Base-by-base conservation (phyloP, 2,888 invertebrate species). In the Drosophila subsilvestris region DNA sequence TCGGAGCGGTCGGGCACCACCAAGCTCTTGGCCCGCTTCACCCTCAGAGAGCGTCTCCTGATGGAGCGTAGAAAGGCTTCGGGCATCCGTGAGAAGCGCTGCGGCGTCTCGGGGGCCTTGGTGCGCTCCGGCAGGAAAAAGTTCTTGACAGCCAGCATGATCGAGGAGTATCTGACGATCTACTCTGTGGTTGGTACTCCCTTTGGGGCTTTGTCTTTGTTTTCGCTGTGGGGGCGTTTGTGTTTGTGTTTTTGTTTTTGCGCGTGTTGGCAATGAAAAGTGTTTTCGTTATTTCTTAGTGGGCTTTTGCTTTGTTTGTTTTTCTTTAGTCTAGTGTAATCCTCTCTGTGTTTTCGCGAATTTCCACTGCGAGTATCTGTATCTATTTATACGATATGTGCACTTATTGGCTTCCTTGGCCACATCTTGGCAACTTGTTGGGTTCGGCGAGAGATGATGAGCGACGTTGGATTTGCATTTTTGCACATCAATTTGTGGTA, bases 51-150 rank as follows among this genome's bases (percentile, higher is more conserved):
- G 78, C 96, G 93, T 73, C 96, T 92, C 75, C 95, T 93, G 85
- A 96, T 94, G 63, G 95, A 95, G 79, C 96, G 94, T 91, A 96
- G 93, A 89, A 96, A 94, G 74, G 95, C 95, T 92, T 96, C 96
- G 8, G 95, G 95, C 95, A 95, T 95, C 80, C 94, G 93, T 66
- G 94, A 94, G 88, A 94, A 94, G 81, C 93, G 93, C 59, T 93
- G 93, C 37, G 93, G 93, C 43, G 93, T 92, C 88, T 94, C 94
- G 74, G 94, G 93, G 77, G 92, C 91, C 60, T 90, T 90, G 51
- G 89, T 57, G 77, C 94, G 94, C 79, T 93, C 93, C 75, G 95
- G 95, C 92, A 95, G 93, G 89, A 95, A 94, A 93, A 96, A 96
- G 91, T 95, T 96, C 91, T 95, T 95, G 48, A 95, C 95, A 29